phyloP scores from a whole-genome alignment of 2,888 invertebrate genomes.

The Acanthosepion pharaonis region DNA sequence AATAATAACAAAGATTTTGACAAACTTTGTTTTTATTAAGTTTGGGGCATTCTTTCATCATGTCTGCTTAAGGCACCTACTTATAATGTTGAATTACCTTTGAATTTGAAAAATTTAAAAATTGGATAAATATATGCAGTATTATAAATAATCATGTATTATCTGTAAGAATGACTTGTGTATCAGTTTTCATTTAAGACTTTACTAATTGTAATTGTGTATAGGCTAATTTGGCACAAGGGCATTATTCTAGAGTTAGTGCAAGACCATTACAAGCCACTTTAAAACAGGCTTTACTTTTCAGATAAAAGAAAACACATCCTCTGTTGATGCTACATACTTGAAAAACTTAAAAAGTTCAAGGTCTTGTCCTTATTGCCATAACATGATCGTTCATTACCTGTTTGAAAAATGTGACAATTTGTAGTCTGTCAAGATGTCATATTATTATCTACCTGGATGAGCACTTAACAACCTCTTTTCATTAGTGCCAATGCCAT shows the following conservation, averaged over 20 bases:
- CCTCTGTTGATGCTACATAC: background rate
- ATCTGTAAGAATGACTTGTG: no score
- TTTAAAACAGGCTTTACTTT: background rate
- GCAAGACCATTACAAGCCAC: background rate
- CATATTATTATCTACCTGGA: background rate
- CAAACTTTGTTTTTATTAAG: no score
- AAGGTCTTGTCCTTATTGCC: background rate
- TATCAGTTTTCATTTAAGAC: no score
- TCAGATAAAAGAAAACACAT: background rate
- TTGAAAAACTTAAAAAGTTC: background rate
- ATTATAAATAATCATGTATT: no score
- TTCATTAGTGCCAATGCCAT: background rate
- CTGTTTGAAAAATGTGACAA: conserved; percentile 6
- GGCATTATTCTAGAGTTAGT: background rate
- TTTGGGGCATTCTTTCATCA: no score
- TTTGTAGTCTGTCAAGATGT: conserved; percentile 6
- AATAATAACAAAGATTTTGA: no score
- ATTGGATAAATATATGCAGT: no score
- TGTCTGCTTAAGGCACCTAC: no score
- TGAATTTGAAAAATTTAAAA: no score
- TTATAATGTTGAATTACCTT: no score
- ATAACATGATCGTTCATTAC: background rate
- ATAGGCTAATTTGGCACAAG: no score
- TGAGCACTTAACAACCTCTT: background rate
- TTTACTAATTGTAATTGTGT: no score